Evolutionary conservation across 2,888 invertebrate species (phyloP).

Genomic region (Tetrapedia diversipes): DNA sequence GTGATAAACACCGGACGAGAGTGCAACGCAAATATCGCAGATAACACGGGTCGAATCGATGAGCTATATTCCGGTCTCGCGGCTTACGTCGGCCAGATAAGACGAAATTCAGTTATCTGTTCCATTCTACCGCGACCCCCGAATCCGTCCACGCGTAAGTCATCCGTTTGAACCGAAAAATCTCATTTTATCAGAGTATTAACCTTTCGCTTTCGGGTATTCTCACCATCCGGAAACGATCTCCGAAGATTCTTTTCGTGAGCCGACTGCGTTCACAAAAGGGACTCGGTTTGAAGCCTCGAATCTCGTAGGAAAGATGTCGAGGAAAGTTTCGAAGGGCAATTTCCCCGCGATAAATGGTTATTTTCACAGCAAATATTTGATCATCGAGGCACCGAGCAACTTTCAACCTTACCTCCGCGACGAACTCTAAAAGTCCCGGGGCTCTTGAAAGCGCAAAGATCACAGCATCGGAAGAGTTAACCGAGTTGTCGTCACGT

Average conservation of each 20-base stretch:
- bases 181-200: constrained; percentile 24
- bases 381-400: constrained; percentile 1
- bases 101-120: constrained; percentile 42
- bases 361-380: constrained; percentile 13
- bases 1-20: constrained; percentile 19
- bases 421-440: not conserved
- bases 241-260: not conserved
- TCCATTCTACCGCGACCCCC: not conserved
- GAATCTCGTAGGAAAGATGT: not conserved
- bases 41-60: constrained; percentile 44
- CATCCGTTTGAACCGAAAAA: not conserved
- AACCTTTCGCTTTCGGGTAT: constrained; percentile 9
- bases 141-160: not conserved
- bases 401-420: not conserved
- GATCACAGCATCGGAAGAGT: not conserved
- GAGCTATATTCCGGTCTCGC: not conserved
- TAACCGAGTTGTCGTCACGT: not conserved
- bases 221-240: not conserved
- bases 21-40: constrained; percentile 35
- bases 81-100: constrained; percentile 27
- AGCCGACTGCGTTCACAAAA: not conserved
- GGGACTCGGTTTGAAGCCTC: not conserved
- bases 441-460: not conserved
- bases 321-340: not conserved
- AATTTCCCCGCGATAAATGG: constrained; percentile 6